Evolutionary conservation across 2,888 invertebrate species (phyloP).

Genomic region (Acholoe squamosa): DNA sequence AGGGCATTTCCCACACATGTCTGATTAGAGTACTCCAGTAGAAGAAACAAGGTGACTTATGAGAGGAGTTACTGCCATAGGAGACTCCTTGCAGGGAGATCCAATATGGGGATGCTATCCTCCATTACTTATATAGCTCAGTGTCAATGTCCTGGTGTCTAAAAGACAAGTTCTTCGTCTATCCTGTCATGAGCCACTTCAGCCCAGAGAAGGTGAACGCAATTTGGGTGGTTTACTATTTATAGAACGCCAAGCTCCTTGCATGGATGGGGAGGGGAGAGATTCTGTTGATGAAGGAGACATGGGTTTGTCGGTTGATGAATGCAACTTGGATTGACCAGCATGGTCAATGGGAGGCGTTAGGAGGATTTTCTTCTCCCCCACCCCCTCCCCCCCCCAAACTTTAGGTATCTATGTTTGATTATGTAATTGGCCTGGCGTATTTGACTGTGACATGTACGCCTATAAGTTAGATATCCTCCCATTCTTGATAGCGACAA

Average conservation of each 20-base stretch:
- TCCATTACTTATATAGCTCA: no score
- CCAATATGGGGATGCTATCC: no score
- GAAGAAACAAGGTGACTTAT: no score
- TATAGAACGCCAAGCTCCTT: background rate
- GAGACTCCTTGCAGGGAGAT: no score
- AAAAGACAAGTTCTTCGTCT: no score
- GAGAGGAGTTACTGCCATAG: no score
- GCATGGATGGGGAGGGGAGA: background rate
- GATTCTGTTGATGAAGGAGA: background rate
- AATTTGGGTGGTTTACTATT: slow-evolving; percentile 26
- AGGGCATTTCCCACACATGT: no score
- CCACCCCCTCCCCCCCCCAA: background rate
- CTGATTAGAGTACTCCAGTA: no score
- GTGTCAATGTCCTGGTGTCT: no score
- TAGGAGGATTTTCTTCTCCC: background rate
- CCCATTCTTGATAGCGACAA: background rate
- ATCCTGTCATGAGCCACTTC: background rate
- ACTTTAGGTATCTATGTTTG: no score
- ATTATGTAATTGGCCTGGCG: no score
- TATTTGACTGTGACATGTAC: no score
- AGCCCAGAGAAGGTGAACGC: slow-evolving; percentile 4
- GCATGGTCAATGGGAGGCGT: background rate
- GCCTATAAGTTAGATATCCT: background rate
- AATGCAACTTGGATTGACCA: slow-evolving; percentile 5
- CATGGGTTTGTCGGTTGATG: background rate